Conservation (phyloP, 2,113 vertebrate genomes). For the Psittacula cyanocephala region DNA sequence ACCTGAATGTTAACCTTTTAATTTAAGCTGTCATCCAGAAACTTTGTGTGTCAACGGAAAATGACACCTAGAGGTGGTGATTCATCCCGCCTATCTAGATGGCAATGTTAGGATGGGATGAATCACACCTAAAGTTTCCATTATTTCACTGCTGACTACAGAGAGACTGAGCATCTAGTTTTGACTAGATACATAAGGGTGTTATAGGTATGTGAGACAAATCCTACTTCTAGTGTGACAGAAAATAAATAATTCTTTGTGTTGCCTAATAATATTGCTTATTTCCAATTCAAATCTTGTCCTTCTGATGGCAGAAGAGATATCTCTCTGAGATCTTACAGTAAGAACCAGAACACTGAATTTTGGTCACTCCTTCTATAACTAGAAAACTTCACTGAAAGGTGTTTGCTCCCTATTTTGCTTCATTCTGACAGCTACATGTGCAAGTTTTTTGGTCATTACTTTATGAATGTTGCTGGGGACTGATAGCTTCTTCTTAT, state of each 20-base stretch:
- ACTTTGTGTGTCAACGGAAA: not conserved
- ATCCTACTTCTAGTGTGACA: not conserved
- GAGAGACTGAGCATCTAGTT: not conserved
- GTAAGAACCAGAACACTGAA: not conserved
- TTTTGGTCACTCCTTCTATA: not conserved
- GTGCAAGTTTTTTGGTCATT: not conserved
- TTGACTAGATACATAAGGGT: not conserved
- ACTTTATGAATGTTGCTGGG: not conserved
- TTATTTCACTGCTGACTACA: not conserved
- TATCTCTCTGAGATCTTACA: not conserved
- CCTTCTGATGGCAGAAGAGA: not conserved
- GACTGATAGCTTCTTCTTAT: not conserved
- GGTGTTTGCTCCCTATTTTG: not conserved
- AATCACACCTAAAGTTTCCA: not conserved
- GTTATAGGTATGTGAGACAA: accelerated
- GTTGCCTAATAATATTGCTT: not conserved
- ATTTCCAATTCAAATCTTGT: not conserved
- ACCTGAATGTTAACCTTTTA: not conserved
- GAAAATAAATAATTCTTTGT: not conserved
- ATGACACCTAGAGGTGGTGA: not conserved
- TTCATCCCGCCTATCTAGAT: not conserved
- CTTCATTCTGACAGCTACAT: not conserved
- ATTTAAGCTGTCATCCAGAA: not conserved
- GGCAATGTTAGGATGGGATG: not conserved
- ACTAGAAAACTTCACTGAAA: not conserved